Base-by-base conservation (phyloP, 2,797 vertebrate genomes). In the Danio tinwini region DNA sequence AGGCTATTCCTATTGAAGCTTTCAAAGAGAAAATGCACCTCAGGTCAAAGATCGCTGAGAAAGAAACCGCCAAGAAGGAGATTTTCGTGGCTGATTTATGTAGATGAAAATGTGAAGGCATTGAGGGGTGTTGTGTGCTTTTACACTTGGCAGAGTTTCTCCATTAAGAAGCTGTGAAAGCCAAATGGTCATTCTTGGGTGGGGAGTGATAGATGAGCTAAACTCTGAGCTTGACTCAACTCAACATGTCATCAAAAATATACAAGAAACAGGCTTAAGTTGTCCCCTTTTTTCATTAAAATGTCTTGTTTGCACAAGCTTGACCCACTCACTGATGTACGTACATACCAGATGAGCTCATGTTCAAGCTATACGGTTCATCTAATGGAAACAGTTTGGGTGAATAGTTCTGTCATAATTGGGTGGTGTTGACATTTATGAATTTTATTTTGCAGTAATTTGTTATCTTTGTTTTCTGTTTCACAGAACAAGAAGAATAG, bases 171-270 rank as follows among this genome's bases (percentile, higher is more conserved):
- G 49, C 75, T 74, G 67, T 73, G 14, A 58, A 85, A 81, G 82
- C 78, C 74, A 78, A 86, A 67, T 29, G 85, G 82, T 87, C 86
- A 81, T 84, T 78, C 65, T 81, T 72, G 82, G 83, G 80, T 72
- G 80, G 82, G 45, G 76, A 81, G 63, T 80, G 73, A 82, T 82
- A 64, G 61, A 85, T 84, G 74, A 78, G 55, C 59, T 45, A 47
- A 70, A 52, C 72, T 82, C 64, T 49, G n/a, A n/a, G n/a, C n/a
- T n/a, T n/a, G 40, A 70, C 58, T 70, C 47, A 59, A 58, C 72
- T 56, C 17, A n/a, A 81, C 64, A 64, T 67, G 71, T 52, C 62
- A n/a, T 64, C 58, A 58, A 58, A 77, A 62, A 37, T n/a, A 17
- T 21, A 44, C 42, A 76, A 29, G 55, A 73, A 59, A 73, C 70